Conservation (phyloP, 2,888 invertebrate species). For the Caenorhabditis sp. region DNA sequence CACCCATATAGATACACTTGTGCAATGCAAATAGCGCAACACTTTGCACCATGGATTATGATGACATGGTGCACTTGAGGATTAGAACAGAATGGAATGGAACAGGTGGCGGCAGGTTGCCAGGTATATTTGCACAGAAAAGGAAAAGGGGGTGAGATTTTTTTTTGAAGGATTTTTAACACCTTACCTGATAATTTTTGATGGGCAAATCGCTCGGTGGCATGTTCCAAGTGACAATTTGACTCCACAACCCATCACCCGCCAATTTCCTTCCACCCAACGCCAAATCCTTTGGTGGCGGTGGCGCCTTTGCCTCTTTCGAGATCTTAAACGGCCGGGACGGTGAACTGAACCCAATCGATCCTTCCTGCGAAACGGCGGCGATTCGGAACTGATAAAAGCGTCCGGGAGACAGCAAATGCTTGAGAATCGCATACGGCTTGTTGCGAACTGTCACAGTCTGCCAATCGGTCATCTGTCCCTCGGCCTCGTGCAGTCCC, state of each 20-base stretch:
- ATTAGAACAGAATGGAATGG: too few relatives aligned
- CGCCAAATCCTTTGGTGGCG: constrained; percentile 75
- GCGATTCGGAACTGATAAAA: constrained; percentile 82
- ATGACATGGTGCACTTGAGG: too few relatives aligned
- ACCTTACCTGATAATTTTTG: constrained; percentile 77
- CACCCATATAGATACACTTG: too few relatives aligned
- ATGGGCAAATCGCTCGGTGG: constrained; percentile 81
- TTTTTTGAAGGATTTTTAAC: neutral
- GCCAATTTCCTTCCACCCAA: constrained; percentile 64
- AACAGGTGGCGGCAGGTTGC: too few relatives aligned
- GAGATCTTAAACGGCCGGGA: constrained; percentile 78
- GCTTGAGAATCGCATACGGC: constrained; percentile 82
- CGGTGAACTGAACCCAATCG: constrained; percentile 82
- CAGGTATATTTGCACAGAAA: too few relatives aligned
- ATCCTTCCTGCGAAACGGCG: constrained; percentile 82
- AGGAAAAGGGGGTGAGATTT: too few relatives aligned
- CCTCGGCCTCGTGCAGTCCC: constrained; percentile 74
- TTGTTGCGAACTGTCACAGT: constrained; percentile 81
- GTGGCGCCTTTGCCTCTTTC: constrained; percentile 79
- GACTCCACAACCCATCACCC: constrained; percentile 70
- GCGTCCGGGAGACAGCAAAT: constrained; percentile 80
- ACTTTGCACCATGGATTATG: too few relatives aligned
- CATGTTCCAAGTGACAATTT: constrained; percentile 77
- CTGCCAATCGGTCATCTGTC: constrained; percentile 81
- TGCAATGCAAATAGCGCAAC: too few relatives aligned